Base-by-base conservation (phyloP, 2,113 vertebrate genomes). In the Connochaetes taurinus region DNA sequence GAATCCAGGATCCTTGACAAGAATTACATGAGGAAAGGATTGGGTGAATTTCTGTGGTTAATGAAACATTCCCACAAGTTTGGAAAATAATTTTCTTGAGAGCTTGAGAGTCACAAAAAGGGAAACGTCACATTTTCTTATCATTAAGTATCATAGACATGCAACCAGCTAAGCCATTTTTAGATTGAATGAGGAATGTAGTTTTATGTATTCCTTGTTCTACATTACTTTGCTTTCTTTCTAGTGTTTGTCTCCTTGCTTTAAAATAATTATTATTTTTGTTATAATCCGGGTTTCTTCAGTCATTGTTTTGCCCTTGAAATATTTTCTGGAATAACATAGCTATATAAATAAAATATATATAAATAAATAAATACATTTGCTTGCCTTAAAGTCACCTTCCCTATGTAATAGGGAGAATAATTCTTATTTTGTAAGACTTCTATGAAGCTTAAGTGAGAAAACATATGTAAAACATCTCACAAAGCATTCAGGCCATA, bases 371-470 rank as follows among this genome's bases (percentile, higher is more conserved):
- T 87, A 81, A 95, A 57, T 87, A 82, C 25, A 67, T 92, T 96
- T 92, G 78, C 19, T 87, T 96, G 40, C 43, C 31, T 95, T 81
- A 52, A 52, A 52, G 57, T 87, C 55, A 52, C 23, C 71, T 96
- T 92, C 52, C 40, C 33, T 91, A 25, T 97, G 11, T 78, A 82
- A 64, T 23, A 90, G 55, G 45, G 11, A 97, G n/a, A 80, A 90
- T 93, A 62, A 81, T 64, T 67, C 15, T 21, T 60, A 36, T 80
- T 92, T 92, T n/a, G 45, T 76, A 90, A 94, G 81, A 96, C 27
- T 95, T 97, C 76, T 86, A 67, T 93, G 62, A 95, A 95, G 29
- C 50, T 82, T 95, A 95, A 97, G 95, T 93, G 55, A 87, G 82
- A 92, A 95, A 93, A 57, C 81, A 86, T 67, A n/a, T 57, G 91